Percentiles rank a stretch among this genome's conserved stretches.
These are phyloP conservation scores for Notodonta ziczac DNA, from an alignment of 2,888 invertebrate genomes.

Conservation along the genomic window DNA sequence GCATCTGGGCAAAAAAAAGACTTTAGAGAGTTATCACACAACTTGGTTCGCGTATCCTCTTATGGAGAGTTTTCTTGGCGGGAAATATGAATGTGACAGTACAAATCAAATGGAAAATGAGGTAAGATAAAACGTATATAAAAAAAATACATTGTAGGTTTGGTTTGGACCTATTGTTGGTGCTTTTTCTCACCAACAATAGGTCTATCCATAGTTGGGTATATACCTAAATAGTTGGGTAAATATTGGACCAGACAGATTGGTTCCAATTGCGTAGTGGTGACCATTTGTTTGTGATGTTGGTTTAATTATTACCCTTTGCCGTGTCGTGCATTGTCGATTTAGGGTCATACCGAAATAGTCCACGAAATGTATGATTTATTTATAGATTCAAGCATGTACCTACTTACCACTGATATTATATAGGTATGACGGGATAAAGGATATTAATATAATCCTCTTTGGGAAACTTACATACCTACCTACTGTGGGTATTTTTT, in stretches of 20 bases:
- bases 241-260: conserved; percentile 36
- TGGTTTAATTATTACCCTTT: conserved; percentile 18
- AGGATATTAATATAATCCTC: no score
- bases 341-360: no score
- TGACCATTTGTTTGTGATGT: conserved; percentile 21
- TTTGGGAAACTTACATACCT: no score
- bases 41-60: conserved; percentile 73
- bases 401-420: no score
- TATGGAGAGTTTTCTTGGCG: conserved; percentile 76
- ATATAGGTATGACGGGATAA: no score
- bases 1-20: conserved; percentile 64
- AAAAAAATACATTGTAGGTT: background rate
- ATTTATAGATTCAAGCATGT: no score
- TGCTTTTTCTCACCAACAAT: background rate
- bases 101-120: conserved; percentile 63
- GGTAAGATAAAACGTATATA: conserved; percentile 40
- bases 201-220: background rate
- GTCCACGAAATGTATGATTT: no score
- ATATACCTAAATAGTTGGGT: conserved; percentile 13
- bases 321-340: no score
- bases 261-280: conserved; percentile 46
- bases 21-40: conserved; percentile 54
- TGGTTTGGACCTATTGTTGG: no score
- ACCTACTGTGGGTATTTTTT: no score
- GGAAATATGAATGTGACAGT: conserved; percentile 70